Percentiles rank a stretch among this genome's conserved stretches.
phyloP scores from a whole-genome alignment of 2,797 vertebrate genomes.

The Craterocephalus amniculus region DNA sequence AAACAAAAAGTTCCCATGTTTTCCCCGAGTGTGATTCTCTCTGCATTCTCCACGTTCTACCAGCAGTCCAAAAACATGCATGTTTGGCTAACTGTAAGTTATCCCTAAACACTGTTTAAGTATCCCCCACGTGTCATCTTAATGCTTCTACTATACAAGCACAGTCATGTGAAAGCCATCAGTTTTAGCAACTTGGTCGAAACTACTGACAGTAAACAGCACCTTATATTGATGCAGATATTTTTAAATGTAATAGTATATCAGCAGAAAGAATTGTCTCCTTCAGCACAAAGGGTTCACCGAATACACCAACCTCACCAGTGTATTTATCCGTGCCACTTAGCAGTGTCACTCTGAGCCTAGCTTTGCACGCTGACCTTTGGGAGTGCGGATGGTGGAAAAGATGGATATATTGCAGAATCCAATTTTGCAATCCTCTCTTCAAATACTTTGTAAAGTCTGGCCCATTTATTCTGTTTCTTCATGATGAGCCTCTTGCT shows the following conservation, averaged over 20 bases:
- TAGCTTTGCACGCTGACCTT: constrained; percentile 5
- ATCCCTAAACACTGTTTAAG: no score
- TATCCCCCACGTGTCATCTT: no score
- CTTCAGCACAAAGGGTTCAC: background rate
- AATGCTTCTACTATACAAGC: no score
- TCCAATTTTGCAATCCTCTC: constrained; percentile 5
- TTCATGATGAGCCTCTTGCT: constrained; percentile 2
- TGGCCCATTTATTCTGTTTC: background rate
- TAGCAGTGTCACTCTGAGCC: background rate
- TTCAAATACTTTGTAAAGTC: background rate
- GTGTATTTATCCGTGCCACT: background rate
- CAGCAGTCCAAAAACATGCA: no score
- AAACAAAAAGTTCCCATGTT: no score
- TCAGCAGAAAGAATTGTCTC: background rate
- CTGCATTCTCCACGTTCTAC: no score
- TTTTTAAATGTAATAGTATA: background rate
- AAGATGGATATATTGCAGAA: constrained; percentile 24
- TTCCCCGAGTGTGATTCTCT: no score
- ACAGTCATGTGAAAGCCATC: no score
- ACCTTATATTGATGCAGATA: background rate
- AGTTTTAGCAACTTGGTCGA: no score
- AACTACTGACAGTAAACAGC: background rate
- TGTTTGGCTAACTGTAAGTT: no score
- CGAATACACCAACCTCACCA: background rate
- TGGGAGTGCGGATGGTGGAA: background rate